Percentiles rank a stretch among this genome's conserved stretches.
Evolutionary conservation across 1,140 invertebrate species (phyloP).

Genomic region (Drosophila sucinea): DNA sequence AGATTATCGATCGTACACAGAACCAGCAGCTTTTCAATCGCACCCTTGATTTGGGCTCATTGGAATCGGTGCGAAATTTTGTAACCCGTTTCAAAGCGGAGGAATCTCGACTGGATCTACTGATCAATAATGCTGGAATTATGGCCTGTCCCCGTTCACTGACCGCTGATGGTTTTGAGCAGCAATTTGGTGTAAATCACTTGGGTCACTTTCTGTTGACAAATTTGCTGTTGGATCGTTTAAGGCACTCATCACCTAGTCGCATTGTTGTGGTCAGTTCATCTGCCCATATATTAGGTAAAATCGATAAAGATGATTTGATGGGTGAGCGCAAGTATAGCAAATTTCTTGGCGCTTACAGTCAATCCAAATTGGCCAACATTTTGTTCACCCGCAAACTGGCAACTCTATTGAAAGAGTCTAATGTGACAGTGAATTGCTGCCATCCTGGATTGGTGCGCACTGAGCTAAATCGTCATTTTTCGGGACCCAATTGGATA

Average conservation of each 20-base stretch:
- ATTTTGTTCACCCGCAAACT: slow-evolving; percentile 89
- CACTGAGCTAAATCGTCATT: slow-evolving; percentile 90
- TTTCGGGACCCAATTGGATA: slow-evolving; percentile 50
- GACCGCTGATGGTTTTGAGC: slow-evolving; percentile 92
- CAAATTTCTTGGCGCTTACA: slow-evolving; percentile 85
- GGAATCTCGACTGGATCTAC: slow-evolving; percentile 88
- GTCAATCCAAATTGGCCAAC: slow-evolving; percentile 90
- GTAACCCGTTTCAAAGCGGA: slow-evolving; percentile 84
- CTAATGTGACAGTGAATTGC: slow-evolving; percentile 87
- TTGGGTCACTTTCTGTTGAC: slow-evolving; percentile 94
- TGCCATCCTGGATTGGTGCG: slow-evolving; percentile 89
- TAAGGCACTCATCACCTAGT: slow-evolving; percentile 85
- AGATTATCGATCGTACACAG: slow-evolving; percentile 83
- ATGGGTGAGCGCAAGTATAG: slow-evolving; percentile 87
- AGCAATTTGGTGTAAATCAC: slow-evolving; percentile 91
- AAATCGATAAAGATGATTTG: slow-evolving; percentile 88
- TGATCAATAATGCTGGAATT: slow-evolving; percentile 96
- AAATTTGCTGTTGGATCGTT: slow-evolving; percentile 87
- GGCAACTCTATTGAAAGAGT: slow-evolving; percentile 84
- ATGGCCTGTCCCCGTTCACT: slow-evolving; percentile 88
- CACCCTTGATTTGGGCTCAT: slow-evolving; percentile 90
- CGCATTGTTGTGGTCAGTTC: slow-evolving; percentile 83
- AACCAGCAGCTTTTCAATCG: slow-evolving; percentile 86
- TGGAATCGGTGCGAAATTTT: slow-evolving; percentile 86
- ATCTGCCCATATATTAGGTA: slow-evolving; percentile 84